phyloP scores from a whole-genome alignment of 2,888 invertebrate species.

The Andrena praecox region DNA sequence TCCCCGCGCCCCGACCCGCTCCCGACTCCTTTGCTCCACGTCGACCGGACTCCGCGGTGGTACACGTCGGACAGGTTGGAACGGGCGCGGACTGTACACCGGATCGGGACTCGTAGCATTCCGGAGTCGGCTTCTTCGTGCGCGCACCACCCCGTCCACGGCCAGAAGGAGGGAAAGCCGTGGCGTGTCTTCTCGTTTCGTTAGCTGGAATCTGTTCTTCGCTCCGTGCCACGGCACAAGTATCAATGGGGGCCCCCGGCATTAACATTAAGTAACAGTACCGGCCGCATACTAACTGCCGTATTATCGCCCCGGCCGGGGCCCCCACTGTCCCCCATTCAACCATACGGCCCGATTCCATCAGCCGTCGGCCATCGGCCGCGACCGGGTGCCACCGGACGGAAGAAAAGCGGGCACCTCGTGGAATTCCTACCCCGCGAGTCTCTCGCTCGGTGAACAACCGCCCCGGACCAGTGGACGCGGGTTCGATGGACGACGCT shows the following conservation, averaged over 20 bases:
- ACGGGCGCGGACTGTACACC: conserved; percentile 69
- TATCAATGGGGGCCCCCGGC: conserved; percentile 77
- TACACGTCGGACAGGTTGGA: conserved; percentile 77
- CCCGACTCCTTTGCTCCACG: conserved; percentile 52
- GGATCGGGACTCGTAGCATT: conserved; percentile 76
- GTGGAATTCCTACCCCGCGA: conserved; percentile 6
- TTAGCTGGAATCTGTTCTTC: conserved; percentile 75
- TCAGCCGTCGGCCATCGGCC: conserved; percentile 58
- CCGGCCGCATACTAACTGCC: conserved; percentile 78
- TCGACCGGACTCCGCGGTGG: conserved; percentile 62
- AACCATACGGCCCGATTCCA: conserved; percentile 40
- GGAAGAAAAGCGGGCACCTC: conserved; percentile 11
- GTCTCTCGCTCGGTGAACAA: conserved; percentile 4
- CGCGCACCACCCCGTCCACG: conserved; percentile 67
- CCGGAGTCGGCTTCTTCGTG: conserved; percentile 78
- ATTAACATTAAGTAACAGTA: conserved; percentile 81
- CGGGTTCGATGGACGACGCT: conserved; percentile 7
- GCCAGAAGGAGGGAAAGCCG: conserved; percentile 42
- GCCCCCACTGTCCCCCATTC: conserved; percentile 64
- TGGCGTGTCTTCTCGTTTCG: conserved; percentile 63
- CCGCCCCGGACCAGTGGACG: background rate
- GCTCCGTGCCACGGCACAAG: conserved; percentile 67
- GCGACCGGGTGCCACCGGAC: conserved; percentile 74
- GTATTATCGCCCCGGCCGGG: conserved; percentile 78
- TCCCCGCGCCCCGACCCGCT: conserved; percentile 32